Base-by-base conservation (phyloP, 2,888 invertebrate genomes). In the Trilocha varians region DNA sequence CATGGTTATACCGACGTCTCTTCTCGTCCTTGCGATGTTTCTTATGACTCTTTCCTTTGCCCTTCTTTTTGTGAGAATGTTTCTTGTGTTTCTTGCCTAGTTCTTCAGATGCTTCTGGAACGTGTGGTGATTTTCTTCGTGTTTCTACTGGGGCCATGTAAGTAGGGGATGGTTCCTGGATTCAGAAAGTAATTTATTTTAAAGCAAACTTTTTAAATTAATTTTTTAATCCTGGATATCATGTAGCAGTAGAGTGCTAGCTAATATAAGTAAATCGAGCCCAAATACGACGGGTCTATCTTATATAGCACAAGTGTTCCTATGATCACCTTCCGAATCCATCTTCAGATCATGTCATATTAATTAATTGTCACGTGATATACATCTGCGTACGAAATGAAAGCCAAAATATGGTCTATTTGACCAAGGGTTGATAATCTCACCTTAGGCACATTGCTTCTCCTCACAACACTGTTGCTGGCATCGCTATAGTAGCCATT, bases 401-500 rank as follows among this genome's bases (percentile, higher is more conserved):
- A n/a, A n/a, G n/a, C n/a, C 34, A 32, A 35, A 14, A 3, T 2
- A 36, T 36, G 5, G 5, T 14, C 16, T 16, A 11, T 14, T 14
- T 15, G 15, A 15, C 2, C 15, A 13, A 36, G 2, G 14, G 3
- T 15, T 9, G 9, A 13, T 14, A 11, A n/a, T 9, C 16, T 41
- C 46, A 78, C 78, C 70, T 74, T 78, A 0, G 72, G 67, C 0
- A 40, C 36, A 16, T 41, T 62, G 0, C 50, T 38, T 16, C 78
- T 56, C 16, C 77, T 55, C 5, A 70, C 11, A 0, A 79, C 25
- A 13, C 52, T 69, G 52, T 79, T 83, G 53, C 76, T 78, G 0
- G 75, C 74, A 32, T 83, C 83, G n/a, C 77, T 82, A 55, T 71
- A 82, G 62, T 80, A 82, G 0, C 78, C 79, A 2, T 64, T 72